Evolutionary conservation across 1,140 invertebrate genomes (phyloP).

Genomic region (Drosophila burlai): DNA sequence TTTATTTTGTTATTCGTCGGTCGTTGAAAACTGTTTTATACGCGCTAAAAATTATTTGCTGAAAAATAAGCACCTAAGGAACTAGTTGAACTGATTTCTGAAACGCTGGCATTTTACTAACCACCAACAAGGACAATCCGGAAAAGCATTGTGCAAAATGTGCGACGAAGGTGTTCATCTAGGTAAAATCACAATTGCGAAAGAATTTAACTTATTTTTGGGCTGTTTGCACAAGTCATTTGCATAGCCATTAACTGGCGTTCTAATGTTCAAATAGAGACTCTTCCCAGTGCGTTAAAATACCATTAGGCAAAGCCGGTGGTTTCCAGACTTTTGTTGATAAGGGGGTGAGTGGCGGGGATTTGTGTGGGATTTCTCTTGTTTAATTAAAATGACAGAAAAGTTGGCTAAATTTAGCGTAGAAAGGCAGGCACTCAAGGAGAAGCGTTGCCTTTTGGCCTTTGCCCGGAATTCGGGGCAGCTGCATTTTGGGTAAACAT

Average conservation of each 20-base stretch:
- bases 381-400: conserved; percentile 26
- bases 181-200: conserved; percentile 31
- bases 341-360: not conserved
- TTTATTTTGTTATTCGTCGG: conserved; percentile 22
- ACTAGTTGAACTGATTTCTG: not conserved
- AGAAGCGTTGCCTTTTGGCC: conserved; percentile 30
- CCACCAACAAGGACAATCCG: conserved; percentile 6
- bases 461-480: conserved; percentile 23
- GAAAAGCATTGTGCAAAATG: conserved; percentile 34
- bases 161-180: conserved; percentile 50
- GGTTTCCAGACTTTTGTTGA: conserved; percentile 1
- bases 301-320: conserved; percentile 35
- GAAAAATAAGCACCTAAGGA: not conserved
- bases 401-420: conserved; percentile 32
- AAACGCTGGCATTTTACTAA: conserved; percentile 14
- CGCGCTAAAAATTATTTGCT: conserved; percentile 1
- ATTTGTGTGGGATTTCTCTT: conserved; percentile 5
- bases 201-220: not conserved
- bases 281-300: conserved; percentile 24
- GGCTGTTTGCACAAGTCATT: conserved; percentile 31
- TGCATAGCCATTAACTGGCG: conserved; percentile 34
- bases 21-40: conserved; percentile 14
- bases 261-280: conserved; percentile 2
- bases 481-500: conserved; percentile 30
- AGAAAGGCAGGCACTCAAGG: not conserved